A percentile compares a stretch with the other conserved stretches of the same genome.
Conservation (phyloP, 2,797 vertebrate species). For the Pachyuromys duprasi region DNA sequence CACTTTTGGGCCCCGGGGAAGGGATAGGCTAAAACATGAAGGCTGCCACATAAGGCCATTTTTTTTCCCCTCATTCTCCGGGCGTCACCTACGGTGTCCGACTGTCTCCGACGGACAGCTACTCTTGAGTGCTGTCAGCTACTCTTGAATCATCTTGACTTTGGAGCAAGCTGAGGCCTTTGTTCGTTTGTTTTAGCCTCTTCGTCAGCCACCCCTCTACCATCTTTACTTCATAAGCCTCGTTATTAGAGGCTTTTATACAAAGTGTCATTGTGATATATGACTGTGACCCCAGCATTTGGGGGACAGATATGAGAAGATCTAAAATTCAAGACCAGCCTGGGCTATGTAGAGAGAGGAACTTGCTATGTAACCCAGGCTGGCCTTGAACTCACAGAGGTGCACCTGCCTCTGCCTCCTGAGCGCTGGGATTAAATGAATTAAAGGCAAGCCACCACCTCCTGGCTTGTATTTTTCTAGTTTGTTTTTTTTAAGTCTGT, state of each 20-base stretch:
- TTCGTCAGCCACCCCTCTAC: not conserved
- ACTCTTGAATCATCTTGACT: not conserved
- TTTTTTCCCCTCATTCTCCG: not conserved
- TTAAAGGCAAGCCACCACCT: not conserved
- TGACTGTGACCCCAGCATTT: not conserved
- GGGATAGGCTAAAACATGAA: not conserved
- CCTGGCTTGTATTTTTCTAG: not conserved
- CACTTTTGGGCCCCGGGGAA: not conserved
- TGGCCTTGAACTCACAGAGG: not conserved
- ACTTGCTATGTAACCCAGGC: not conserved
- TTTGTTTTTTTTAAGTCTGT: not conserved
- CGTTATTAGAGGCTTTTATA: not conserved
- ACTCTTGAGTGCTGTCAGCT: not conserved
- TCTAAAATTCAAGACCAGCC: not conserved
- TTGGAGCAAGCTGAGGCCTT: not conserved
- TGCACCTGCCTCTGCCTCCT: not conserved
- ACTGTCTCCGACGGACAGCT: not conserved
- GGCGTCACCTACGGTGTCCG: not conserved
- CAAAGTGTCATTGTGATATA: not conserved
- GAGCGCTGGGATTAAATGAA: too few species aligned
- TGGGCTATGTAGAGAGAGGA: not conserved
- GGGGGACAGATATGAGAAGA: not conserved
- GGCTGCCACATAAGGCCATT: not conserved
- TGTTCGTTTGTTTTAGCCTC: not conserved
- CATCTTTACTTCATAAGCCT: constrained; percentile 1